A percentile compares a stretch with the other conserved stretches of the same genome.
Conservation (phyloP, 2,888 invertebrate species). For the Norana najaformis region DNA sequence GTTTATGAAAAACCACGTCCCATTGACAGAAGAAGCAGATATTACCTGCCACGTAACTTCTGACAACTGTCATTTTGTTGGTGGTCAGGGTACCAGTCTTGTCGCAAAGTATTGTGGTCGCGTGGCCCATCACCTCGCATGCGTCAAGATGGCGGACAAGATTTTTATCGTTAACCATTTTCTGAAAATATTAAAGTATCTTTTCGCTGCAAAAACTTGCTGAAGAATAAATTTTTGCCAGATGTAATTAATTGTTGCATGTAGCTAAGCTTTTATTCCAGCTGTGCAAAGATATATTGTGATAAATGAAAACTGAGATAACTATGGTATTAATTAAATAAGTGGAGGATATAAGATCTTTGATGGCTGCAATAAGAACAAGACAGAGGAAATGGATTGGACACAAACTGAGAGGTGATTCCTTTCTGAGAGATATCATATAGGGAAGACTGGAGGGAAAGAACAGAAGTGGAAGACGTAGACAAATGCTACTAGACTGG, state of each 20-base stretch:
- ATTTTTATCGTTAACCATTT: constrained; percentile 99
- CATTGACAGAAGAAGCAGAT: too few relatives aligned
- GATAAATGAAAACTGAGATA: background rate
- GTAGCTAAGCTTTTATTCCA: background rate
- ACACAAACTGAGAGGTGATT: too few relatives aligned
- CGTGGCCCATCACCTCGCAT: constrained; percentile 32
- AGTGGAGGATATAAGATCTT: too few relatives aligned
- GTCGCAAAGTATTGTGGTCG: constrained; percentile 33
- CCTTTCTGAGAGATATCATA: too few relatives aligned
- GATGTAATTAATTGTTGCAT: background rate
- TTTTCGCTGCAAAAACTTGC: background rate
- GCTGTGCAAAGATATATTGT: background rate
- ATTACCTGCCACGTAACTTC: constrained; percentile 39
- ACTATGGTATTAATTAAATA: too few relatives aligned
- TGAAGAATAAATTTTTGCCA: background rate
- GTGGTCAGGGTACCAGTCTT: constrained; percentile 34
- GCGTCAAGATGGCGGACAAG: constrained; percentile 69
- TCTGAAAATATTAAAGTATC: constrained; percentile 64
- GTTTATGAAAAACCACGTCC: background rate
- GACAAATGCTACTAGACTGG: too few relatives aligned
- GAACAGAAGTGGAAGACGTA: too few relatives aligned
- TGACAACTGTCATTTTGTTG: constrained; percentile 35
- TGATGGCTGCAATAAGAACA: too few relatives aligned
- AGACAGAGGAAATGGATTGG: too few relatives aligned
- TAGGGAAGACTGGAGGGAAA: too few relatives aligned